Base-by-base conservation (phyloP, 2,797 vertebrate species). In the Acanthornis magna region DNA sequence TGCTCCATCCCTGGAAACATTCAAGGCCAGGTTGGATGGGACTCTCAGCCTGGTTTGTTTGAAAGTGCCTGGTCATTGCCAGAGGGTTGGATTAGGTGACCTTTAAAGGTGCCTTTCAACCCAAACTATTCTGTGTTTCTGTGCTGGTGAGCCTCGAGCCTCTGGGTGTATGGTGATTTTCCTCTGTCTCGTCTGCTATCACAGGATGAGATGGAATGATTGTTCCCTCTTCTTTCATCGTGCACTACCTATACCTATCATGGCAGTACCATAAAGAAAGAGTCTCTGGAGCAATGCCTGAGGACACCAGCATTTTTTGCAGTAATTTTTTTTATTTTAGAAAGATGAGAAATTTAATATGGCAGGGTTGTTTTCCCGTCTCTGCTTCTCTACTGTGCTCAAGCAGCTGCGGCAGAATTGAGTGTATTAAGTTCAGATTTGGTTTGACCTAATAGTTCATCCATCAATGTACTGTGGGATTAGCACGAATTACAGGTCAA, bases 221-320 rank as follows among this genome's bases (percentile, higher is more conserved):
- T 63, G 11, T 18, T 43, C 18, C 34, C 34, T 58, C 30, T 40
- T 3, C 40, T 36, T 71, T 72, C 9, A 27, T 26, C 48, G 45
- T 54, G 13, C 16, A 58, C 7, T 27, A 20, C 43, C 30, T 40
- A 20, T 51, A 48, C 6, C 42, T 30, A 7, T 26, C 1, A 0
- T 7, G 25, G 27, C 11, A n/a, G 20, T 54, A 81, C 66, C 40
- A 43, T 25, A 68, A 68, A 51, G 22, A 58, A 38, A 17, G 30
- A 7, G 2, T 57, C 20, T 60, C 36, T 0, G 0, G 0, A 34
- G 15, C 0, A 7, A 22, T 53, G 22, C 38, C 54, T 29, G 48
- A 74, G 36, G 40, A 51, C 36, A 54, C 7, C 58, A 68, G 12
- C 0, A 7, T 5, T 55, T 93, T 75, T 58, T 60, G 26, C 16